Percentiles rank a stretch among this genome's conserved stretches.
phyloP scores from a whole-genome alignment of 2,797 vertebrate genomes.

The Staurois parvus region DNA sequence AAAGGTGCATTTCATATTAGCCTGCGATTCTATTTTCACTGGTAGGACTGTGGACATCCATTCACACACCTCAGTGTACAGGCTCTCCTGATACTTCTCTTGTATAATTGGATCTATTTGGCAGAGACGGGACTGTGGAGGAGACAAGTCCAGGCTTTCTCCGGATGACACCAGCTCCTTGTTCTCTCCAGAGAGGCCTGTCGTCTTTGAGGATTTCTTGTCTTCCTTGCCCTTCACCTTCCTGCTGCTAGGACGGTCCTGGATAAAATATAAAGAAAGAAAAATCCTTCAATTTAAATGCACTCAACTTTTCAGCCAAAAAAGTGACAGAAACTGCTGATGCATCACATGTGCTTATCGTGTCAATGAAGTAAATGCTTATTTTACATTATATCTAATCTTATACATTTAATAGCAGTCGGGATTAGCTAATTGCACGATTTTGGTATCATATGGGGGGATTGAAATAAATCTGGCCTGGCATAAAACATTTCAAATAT shows the following conservation, averaged over 20 bases:
- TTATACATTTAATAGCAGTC: too few relatives aligned
- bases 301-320: neutral
- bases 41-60: neutral
- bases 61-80: slow-evolving; percentile 71
- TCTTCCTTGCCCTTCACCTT: slow-evolving; percentile 72
- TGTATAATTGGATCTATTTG: slow-evolving; percentile 65
- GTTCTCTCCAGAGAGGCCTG: slow-evolving; percentile 9
- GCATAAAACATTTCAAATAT: too few relatives aligned
- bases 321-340: neutral
- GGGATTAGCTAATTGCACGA: too few relatives aligned
- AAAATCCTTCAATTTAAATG: too few relatives aligned
- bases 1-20: too few relatives aligned
- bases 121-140: slow-evolving; percentile 39
- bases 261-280: neutral
- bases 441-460: too few relatives aligned
- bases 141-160: neutral
- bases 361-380: too few relatives aligned
- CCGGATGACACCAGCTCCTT: slow-evolving; percentile 42
- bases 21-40: too few relatives aligned
- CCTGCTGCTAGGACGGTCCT: slow-evolving; percentile 72
- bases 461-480: too few relatives aligned
- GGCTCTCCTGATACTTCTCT: slow-evolving; percentile 74
- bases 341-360: too few relatives aligned
- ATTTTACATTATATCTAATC: too few relatives aligned
- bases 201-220: slow-evolving; percentile 68